A percentile compares a stretch with the other conserved stretches of the same genome.
phyloP scores from a whole-genome alignment of 2,797 vertebrate species.

The Falco cherrug region DNA sequence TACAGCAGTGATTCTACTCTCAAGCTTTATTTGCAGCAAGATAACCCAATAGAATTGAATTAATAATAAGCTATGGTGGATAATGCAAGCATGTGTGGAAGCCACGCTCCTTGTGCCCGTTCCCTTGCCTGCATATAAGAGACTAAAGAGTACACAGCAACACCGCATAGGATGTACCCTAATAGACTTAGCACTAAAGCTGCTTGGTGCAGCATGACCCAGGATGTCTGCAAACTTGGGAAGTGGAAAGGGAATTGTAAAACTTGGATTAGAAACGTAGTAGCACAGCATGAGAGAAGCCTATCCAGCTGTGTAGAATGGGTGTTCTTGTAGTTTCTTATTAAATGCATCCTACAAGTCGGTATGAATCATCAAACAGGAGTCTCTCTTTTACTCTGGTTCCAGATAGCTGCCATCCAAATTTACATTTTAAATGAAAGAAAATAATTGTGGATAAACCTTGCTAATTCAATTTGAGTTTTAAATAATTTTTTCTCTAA shows the following conservation, averaged over 20 bases:
- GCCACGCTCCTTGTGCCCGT: background rate
- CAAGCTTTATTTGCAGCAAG: background rate
- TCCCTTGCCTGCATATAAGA: accelerated
- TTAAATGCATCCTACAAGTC: background rate
- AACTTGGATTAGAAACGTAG: background rate
- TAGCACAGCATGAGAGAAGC: background rate
- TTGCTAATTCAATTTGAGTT: slow-evolving; percentile 23
- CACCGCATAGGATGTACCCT: accelerated
- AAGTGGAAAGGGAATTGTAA: background rate
- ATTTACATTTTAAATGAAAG: slow-evolving; percentile 47
- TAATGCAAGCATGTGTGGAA: background rate
- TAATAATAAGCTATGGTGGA: background rate
- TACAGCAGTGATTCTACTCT: background rate
- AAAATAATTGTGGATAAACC: background rate
- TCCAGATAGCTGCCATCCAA: slow-evolving; percentile 40
- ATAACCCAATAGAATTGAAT: background rate
- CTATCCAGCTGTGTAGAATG: background rate
- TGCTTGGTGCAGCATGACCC: background rate
- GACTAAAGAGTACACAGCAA: accelerated
- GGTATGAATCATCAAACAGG: slow-evolving; percentile 24
- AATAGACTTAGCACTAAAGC: background rate
- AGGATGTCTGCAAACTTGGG: background rate
- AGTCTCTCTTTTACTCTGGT: slow-evolving; percentile 18
- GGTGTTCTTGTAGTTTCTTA: background rate
- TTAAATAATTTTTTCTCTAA: background rate